Conservation (phyloP, 2,797 vertebrate genomes). For the Tadarida brasiliensis region DNA sequence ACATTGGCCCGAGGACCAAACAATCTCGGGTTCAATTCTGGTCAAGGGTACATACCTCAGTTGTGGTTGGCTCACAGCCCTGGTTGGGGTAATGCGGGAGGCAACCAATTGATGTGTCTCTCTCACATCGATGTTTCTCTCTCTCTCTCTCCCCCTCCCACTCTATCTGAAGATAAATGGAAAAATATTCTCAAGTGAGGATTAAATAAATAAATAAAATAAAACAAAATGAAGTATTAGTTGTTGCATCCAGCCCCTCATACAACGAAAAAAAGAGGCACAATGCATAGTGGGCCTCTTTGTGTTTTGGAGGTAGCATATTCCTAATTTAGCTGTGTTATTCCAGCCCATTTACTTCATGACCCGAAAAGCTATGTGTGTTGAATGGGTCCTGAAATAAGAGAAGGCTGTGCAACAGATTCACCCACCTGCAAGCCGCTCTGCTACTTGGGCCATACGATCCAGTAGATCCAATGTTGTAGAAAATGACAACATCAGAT, state of each 20-base stretch:
- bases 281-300: neutral
- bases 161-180: too few relatives aligned
- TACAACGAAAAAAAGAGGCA: neutral
- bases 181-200: too few relatives aligned
- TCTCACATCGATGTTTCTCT: too few relatives aligned
- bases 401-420: neutral
- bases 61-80: too few relatives aligned
- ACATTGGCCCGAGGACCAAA: too few relatives aligned
- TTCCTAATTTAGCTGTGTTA: neutral
- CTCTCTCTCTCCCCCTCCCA: too few relatives aligned
- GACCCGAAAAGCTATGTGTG: neutral
- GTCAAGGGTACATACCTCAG: too few relatives aligned
- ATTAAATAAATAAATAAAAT: neutral
- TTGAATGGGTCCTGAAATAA: neutral
- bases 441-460: neutral
- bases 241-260: neutral
- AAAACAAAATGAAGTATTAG: neutral
- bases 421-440: neutral
- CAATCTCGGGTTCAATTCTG: too few relatives aligned
- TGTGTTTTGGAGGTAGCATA: neutral
- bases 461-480: neutral
- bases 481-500: neutral
- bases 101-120: too few relatives aligned
- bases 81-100: too few relatives aligned
- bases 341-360: neutral